Evolutionary conservation across 1,140 invertebrate genomes (phyloP).

Genomic region (Arion vulgaris): DNA sequence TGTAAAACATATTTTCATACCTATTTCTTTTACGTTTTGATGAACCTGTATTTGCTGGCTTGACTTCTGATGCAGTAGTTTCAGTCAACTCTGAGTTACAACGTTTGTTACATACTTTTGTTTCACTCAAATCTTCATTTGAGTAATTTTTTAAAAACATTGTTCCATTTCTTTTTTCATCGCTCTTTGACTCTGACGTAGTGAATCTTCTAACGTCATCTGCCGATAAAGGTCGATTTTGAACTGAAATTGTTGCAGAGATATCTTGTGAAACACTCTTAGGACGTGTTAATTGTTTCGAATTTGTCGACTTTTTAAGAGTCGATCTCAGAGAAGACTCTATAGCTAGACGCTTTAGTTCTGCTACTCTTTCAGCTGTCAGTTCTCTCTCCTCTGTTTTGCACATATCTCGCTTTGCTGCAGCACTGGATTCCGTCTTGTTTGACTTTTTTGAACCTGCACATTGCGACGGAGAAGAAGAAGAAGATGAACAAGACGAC

Average conservation of each 20-base stretch:
- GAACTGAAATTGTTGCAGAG: slow-evolving; percentile 5
- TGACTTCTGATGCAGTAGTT: not conserved
- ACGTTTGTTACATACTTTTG: not conserved
- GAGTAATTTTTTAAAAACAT: not conserved
- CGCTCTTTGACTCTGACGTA: not conserved
- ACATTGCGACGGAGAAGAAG: not conserved
- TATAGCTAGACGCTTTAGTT: slow-evolving; percentile 32
- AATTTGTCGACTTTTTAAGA: not conserved
- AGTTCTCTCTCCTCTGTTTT: slow-evolving; percentile 21
- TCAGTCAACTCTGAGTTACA: slow-evolving; percentile 1
- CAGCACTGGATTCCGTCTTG: not conserved
- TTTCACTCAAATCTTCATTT: not conserved
- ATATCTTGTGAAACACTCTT: slow-evolving; percentile 26
- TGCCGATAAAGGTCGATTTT: slow-evolving; percentile 30
- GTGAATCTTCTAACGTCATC: slow-evolving; percentile 22
- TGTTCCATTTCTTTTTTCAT: not conserved
- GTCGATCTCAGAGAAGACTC: slow-evolving; percentile 33
- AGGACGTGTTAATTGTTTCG: not conserved
- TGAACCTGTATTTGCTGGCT: not conserved
- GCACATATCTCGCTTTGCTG: not conserved
- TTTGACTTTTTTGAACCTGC: not conserved
- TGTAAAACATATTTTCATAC: slow-evolving; percentile 20
- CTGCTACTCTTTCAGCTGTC: slow-evolving; percentile 33
- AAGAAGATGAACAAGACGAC: not conserved
- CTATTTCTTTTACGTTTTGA: not conserved